These are phyloP conservation scores for Lutraria lutraria DNA, from an alignment of 2,888 invertebrate genomes.

Conservation along the genomic window DNA sequence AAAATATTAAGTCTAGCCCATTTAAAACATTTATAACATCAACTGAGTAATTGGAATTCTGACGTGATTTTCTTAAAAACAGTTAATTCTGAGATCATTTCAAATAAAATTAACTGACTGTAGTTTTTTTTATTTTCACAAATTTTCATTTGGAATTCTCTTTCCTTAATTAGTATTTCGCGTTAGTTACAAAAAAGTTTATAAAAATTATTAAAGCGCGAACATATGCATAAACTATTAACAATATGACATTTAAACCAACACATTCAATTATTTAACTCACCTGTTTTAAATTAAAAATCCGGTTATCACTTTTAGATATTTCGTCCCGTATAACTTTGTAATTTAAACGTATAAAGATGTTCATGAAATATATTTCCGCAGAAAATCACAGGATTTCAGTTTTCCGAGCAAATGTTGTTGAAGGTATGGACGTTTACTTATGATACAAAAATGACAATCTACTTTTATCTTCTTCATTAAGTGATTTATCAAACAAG, in stretches of 20 bases:
- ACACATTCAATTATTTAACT: background rate
- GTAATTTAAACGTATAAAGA: background rate
- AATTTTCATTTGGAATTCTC: too few relatives aligned
- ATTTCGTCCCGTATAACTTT: background rate
- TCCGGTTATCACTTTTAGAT: background rate
- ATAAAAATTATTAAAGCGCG: background rate
- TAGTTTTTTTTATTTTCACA: too few relatives aligned
- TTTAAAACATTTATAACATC: too few relatives aligned
- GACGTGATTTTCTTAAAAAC: too few relatives aligned
- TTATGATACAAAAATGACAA: constrained; percentile 6
- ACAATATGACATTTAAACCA: background rate
- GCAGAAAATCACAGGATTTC: background rate
- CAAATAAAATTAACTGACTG: too few relatives aligned
- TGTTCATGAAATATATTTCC: background rate
- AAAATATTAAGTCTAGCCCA: too few relatives aligned
- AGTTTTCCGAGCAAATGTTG: background rate
- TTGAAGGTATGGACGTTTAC: too few relatives aligned
- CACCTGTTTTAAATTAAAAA: background rate
- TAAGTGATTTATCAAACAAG: background rate
- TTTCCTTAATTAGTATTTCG: background rate
- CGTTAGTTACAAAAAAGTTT: background rate
- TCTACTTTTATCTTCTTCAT: background rate
- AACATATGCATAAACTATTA: background rate
- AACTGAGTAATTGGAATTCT: too few relatives aligned
- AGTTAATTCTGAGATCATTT: too few relatives aligned